Percentiles rank a stretch among this genome's conserved stretches.
These are phyloP conservation scores for Lepidonotus clava DNA, from an alignment of 2,888 invertebrate genomes.

Conservation along the genomic window DNA sequence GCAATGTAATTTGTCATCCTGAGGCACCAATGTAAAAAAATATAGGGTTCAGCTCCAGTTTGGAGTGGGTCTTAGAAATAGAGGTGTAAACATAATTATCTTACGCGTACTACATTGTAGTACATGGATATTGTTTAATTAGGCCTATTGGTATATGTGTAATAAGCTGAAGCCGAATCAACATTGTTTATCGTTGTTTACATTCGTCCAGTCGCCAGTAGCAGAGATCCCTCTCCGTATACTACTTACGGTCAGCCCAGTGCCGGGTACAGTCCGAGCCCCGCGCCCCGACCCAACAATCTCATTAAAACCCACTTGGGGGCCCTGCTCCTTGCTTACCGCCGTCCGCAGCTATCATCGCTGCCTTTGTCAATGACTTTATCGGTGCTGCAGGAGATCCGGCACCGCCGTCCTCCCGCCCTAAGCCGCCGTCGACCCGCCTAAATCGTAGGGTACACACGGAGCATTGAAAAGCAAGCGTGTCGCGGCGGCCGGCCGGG, in stretches of 20 bases:
- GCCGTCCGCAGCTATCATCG: conserved; percentile 4
- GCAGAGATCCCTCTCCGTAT: not conserved
- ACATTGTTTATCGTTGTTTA: too few species aligned
- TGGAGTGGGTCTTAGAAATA: too few species aligned
- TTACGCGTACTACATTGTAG: too few species aligned
- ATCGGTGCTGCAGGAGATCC: not conserved
- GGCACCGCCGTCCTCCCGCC: not conserved
- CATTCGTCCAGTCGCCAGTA: not conserved
- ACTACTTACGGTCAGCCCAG: conserved; percentile 24
- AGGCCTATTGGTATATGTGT: too few species aligned
- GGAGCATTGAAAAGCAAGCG: conserved; percentile 38
- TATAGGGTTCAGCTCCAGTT: too few species aligned
- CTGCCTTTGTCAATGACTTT: conserved; percentile 21
- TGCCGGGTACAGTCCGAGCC: not conserved
- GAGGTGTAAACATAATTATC: too few species aligned
- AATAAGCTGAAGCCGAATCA: too few species aligned
- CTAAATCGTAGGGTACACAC: conserved; percentile 36
- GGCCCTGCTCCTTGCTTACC: not conserved
- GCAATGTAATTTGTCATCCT: too few species aligned
- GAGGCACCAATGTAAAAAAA: too few species aligned
- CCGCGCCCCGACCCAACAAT: not conserved
- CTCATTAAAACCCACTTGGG: conserved; percentile 5
- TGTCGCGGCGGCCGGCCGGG: not conserved
- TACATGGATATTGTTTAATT: too few species aligned
- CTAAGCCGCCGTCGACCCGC: not conserved